These are phyloP conservation scores for Alcis repandata DNA, from an alignment of 2,888 invertebrate species.

Conservation along the genomic window DNA sequence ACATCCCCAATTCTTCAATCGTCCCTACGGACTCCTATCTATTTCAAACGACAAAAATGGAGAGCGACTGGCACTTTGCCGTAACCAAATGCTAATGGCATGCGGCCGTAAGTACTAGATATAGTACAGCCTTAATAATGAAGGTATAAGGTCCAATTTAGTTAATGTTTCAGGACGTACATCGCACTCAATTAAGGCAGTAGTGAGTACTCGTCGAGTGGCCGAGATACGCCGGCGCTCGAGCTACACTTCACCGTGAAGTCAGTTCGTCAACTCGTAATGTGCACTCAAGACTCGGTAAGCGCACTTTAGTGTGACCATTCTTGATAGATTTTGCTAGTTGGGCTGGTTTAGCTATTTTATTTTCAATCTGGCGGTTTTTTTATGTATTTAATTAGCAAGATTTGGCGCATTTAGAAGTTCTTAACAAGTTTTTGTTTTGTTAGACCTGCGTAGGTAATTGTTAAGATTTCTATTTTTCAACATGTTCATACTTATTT, in stretches of 20 bases:
- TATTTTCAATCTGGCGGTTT: too few species aligned
- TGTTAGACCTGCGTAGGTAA: too few species aligned
- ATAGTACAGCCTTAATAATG: conserved; percentile 20
- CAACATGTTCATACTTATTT: too few species aligned
- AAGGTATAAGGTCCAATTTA: conserved; percentile 39
- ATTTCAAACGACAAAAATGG: conserved; percentile 40
- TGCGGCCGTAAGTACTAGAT: conserved; percentile 28
- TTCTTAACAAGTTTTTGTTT: too few species aligned
- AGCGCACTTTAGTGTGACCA: too few species aligned
- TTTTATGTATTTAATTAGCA: too few species aligned
- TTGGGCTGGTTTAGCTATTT: too few species aligned
- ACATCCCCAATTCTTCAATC: conserved; percentile 24
- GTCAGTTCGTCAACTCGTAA: conserved; percentile 6
- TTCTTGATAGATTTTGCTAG: too few species aligned
- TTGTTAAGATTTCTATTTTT: too few species aligned
- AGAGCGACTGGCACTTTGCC: conserved; percentile 43
- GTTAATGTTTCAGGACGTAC: conserved; percentile 37
- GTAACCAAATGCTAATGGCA: conserved; percentile 55
- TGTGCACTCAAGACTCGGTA: neutral
- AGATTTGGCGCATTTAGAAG: too few species aligned
- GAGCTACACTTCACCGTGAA: conserved; percentile 1
- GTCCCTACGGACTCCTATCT: conserved; percentile 33
- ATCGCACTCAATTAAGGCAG: conserved; percentile 59
- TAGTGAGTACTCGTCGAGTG: conserved; percentile 49
- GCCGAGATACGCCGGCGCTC: conserved; percentile 35